Conservation (phyloP, 1,140 invertebrate genomes). For the Periplaneta americana region DNA sequence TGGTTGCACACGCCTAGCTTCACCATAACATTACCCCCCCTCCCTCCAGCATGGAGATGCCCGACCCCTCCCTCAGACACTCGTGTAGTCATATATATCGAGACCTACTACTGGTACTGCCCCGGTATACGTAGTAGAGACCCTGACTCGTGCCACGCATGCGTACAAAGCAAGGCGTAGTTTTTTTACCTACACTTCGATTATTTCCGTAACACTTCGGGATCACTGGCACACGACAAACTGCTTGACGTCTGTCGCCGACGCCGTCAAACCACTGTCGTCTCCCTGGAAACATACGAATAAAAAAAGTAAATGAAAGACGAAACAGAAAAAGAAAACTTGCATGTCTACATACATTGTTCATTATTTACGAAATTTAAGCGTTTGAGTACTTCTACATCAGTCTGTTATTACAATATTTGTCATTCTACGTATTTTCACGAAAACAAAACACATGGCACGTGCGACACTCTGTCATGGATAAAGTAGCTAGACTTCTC, state of each 20-base stretch:
- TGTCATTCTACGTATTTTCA: background rate
- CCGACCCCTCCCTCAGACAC: background rate
- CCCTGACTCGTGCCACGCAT: background rate
- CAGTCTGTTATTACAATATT: no score
- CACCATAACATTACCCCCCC: background rate
- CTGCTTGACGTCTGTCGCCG: background rate
- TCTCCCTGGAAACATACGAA: background rate
- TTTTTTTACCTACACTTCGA: background rate
- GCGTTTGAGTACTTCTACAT: no score
- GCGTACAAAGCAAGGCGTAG: background rate
- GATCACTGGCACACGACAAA: background rate
- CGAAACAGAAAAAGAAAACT: background rate
- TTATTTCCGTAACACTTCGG: background rate
- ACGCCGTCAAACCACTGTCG: background rate
- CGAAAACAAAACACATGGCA: background rate
- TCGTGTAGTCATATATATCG: background rate
- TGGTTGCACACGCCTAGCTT: background rate
- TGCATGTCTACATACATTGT: background rate
- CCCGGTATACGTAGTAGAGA: background rate
- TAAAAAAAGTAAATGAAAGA: background rate
- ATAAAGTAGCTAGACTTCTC: no score
- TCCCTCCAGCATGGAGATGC: no score
- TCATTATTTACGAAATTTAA: background rate
- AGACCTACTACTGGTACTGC: background rate
- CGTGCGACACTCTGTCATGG: no score